Evolutionary conservation across 2,888 invertebrate species (phyloP).

Genomic region (Zeuzera pyrina): DNA sequence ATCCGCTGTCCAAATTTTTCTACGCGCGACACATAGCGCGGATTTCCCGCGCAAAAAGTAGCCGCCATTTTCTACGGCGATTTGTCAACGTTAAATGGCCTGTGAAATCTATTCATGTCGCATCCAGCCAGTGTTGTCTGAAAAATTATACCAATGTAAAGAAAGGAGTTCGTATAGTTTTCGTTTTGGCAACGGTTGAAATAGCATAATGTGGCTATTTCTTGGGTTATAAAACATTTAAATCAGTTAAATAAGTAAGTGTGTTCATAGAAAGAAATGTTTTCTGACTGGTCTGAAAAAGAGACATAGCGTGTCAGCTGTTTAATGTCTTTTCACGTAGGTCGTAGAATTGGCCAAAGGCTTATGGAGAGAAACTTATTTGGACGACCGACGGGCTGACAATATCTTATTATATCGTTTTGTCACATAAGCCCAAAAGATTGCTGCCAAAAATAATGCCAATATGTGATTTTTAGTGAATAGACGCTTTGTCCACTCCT

Average conservation of each 20-base stretch:
- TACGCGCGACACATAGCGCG: slow-evolving; percentile 30
- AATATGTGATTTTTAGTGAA: no score
- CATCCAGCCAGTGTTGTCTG: slow-evolving; percentile 27
- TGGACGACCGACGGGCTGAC: no score
- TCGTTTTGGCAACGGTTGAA: slow-evolving; percentile 20
- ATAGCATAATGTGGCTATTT: no score
- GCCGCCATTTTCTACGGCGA: slow-evolving; percentile 62
- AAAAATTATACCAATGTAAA: slow-evolving; percentile 15
- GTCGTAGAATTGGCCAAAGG: no score
- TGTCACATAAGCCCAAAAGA: no score
- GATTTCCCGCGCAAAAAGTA: slow-evolving; percentile 57
- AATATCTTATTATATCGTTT: no score
- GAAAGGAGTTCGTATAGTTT: slow-evolving; percentile 21
- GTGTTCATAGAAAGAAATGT: neutral
- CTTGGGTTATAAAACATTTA: no score
- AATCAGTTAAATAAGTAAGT: neutral
- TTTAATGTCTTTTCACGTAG: no score
- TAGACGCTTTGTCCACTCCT: no score
- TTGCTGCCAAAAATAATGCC: no score
- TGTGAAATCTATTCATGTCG: slow-evolving; percentile 68
- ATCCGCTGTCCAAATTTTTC: slow-evolving; percentile 46
- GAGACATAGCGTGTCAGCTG: no score
- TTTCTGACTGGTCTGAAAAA: slow-evolving; percentile 4
- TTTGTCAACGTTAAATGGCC: slow-evolving; percentile 76
- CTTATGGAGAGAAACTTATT: no score